phyloP scores from a whole-genome alignment of 2,797 vertebrate species.

The Pseudochirops corinnae region DNA sequence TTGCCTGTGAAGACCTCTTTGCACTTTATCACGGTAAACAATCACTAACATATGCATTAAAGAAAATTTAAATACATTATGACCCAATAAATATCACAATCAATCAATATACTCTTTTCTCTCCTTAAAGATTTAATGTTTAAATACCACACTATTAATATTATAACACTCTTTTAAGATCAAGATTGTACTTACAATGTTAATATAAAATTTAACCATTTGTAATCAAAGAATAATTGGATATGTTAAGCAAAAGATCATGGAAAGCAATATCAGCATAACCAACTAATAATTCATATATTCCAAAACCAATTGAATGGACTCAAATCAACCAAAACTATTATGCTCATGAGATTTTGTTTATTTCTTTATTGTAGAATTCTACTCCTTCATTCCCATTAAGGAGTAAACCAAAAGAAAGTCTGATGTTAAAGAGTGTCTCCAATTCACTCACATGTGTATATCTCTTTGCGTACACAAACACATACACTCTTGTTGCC shows the following conservation, averaged over 20 bases:
- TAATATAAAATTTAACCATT: constrained; percentile 77
- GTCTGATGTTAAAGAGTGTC: not conserved
- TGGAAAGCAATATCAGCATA: not conserved
- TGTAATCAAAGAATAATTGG: constrained; percentile 82
- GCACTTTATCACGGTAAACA: constrained; percentile 93
- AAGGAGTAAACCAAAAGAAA: not conserved
- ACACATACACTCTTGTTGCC: not conserved
- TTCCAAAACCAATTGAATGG: not conserved
- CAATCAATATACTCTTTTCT: constrained; percentile 85
- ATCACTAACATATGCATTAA: constrained; percentile 94
- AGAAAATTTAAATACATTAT: constrained; percentile 97
- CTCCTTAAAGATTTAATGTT: constrained; percentile 81
- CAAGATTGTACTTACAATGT: constrained; percentile 77
- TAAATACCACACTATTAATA: constrained; percentile 79
- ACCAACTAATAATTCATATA: not conserved
- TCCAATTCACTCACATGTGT: not conserved
- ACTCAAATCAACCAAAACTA: not conserved
- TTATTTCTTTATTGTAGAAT: not conserved
- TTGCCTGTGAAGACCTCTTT: constrained; percentile 83
- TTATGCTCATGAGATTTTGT: not conserved
- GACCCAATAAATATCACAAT: constrained; percentile 92
- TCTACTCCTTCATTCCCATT: not conserved
- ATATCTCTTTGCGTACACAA: not conserved
- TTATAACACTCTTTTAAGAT: constrained; percentile 72
- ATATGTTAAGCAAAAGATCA: constrained; percentile 68